Percentiles rank a stretch among this genome's conserved stretches.
Evolutionary conservation across 1,140 invertebrate species (phyloP).

Genomic region (Sinonovacula constricta): DNA sequence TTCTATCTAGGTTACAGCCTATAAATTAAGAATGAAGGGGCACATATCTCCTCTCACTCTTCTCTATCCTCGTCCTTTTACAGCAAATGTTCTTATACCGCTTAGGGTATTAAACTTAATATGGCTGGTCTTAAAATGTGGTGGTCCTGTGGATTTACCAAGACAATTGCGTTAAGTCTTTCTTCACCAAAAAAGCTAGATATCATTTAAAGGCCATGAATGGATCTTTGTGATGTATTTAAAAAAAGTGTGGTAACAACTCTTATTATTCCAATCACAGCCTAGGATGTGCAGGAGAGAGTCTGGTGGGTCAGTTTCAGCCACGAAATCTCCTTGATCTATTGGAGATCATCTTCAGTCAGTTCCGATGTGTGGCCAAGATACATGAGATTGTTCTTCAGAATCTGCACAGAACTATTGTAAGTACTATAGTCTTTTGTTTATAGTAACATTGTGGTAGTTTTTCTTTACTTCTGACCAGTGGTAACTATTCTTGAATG

Average conservation of each 20-base stretch:
- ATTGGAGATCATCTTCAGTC: constrained; percentile 84
- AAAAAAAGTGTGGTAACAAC: too few relatives aligned
- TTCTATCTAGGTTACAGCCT: too few relatives aligned
- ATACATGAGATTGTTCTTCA: constrained; percentile 84
- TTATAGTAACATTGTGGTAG: too few relatives aligned
- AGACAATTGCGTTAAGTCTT: not conserved
- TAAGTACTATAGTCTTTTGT: too few relatives aligned
- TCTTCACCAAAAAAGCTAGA: not conserved
- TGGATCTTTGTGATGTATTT: not conserved
- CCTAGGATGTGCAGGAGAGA: constrained; percentile 73
- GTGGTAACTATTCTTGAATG: too few relatives aligned
- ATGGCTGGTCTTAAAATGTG: too few relatives aligned
- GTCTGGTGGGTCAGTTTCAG: constrained; percentile 69
- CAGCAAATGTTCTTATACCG: too few relatives aligned
- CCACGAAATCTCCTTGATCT: constrained; percentile 77
- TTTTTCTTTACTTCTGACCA: too few relatives aligned
- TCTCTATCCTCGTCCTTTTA: too few relatives aligned
- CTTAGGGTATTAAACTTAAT: too few relatives aligned
- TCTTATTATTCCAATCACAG: constrained; percentile 65
- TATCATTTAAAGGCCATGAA: not conserved
- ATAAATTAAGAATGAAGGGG: too few relatives aligned
- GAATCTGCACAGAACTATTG: constrained; percentile 79
- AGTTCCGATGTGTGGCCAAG: constrained; percentile 86
- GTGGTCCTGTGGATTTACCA: not conserved
- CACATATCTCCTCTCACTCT: too few relatives aligned